Evolutionary conservation across 2,113 vertebrate species (phyloP), one percentile per base, ranked within the genome.

Genomic region (Poicephalus gulielmi): DNA sequence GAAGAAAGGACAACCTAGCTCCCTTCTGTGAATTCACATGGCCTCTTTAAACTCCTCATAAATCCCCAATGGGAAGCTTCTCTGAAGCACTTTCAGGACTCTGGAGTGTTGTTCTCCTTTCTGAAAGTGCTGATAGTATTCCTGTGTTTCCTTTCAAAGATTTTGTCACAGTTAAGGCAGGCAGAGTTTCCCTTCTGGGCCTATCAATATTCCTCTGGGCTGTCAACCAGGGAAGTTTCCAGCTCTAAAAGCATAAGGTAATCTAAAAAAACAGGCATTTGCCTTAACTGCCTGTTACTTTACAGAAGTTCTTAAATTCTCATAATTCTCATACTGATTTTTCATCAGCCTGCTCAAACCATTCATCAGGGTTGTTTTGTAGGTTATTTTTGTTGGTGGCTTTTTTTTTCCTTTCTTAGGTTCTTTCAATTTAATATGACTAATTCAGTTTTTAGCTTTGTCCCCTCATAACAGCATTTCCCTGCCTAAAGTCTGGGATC

Each of bases 161-260:
- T 82, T 96, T 84, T 95, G 86, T 94, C 83, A 85, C 35, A 76
- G 90, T 86, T 91, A 89, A 93, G 86, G 91, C 37, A 79, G 66
- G 62, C 62, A 83, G 77, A 91, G 52, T 79, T 94, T 88, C 49
- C 83, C 86, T 92, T 84, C 83, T 79, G 92, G 91, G 70, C 64
- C 62, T 66, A 83, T 88, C 86, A 76, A n/a, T 86, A 94, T 66
- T 84, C 67, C 86, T 87, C 70, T 76, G 31, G 44, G 91, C 31
- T 97, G 69, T 82, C 86, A 93, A 91, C 35, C 19, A 57, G 33
- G 16, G 46, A 94, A 28, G 23, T 77, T 94, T 93, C n/a, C 23
- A 88, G 63, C 44, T 86, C 53, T 79, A 59, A 80, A 94, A 88
- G n/a, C 8, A 25, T 19, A 90, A 86, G 31, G 57, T 62, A 68